Percentiles rank a stretch among this genome's conserved stretches.
Evolutionary conservation across 2,888 invertebrate species (phyloP).

Genomic region (Sminthurides aquaticus): DNA sequence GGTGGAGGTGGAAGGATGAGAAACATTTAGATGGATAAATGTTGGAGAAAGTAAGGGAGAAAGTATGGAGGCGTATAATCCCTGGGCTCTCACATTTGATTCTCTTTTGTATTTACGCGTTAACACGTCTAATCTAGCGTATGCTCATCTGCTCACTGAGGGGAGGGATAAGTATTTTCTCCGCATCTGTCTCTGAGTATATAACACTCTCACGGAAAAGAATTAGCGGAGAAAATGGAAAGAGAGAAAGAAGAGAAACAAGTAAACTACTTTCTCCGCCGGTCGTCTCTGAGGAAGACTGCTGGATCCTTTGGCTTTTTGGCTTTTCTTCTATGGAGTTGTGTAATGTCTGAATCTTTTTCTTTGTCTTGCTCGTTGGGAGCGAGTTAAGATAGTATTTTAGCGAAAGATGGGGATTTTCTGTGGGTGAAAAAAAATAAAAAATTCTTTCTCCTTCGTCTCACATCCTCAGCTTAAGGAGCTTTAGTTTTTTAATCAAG

Average conservation of each 20-base stretch:
- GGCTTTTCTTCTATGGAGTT: too few relatives aligned
- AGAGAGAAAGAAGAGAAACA: conserved; percentile 1
- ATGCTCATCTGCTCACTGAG: not conserved
- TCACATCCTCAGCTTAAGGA: conserved; percentile 1
- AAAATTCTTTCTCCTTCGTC: too few relatives aligned
- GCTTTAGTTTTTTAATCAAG: conserved; percentile 24
- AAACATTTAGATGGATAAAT: not conserved
- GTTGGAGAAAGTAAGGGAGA: not conserved
- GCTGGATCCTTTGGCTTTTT: too few relatives aligned
- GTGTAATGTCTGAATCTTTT: too few relatives aligned
- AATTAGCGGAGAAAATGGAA: not conserved
- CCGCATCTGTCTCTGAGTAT: too few relatives aligned
- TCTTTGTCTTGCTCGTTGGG: too few relatives aligned
- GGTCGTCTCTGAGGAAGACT: too few relatives aligned
- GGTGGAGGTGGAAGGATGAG: not conserved
- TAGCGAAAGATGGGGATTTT: too few relatives aligned
- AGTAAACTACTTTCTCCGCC: not conserved
- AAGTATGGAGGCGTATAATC: not conserved
- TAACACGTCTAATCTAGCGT: not conserved
- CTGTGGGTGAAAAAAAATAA: too few relatives aligned
- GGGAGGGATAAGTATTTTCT: too few relatives aligned
- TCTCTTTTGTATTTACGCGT: not conserved
- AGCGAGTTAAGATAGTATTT: too few relatives aligned
- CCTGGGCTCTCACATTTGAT: not conserved
- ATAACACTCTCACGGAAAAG: not conserved